These are phyloP conservation scores for Carposina sasakii DNA, from an alignment of 1,140 invertebrate species.

Conservation along the genomic window DNA sequence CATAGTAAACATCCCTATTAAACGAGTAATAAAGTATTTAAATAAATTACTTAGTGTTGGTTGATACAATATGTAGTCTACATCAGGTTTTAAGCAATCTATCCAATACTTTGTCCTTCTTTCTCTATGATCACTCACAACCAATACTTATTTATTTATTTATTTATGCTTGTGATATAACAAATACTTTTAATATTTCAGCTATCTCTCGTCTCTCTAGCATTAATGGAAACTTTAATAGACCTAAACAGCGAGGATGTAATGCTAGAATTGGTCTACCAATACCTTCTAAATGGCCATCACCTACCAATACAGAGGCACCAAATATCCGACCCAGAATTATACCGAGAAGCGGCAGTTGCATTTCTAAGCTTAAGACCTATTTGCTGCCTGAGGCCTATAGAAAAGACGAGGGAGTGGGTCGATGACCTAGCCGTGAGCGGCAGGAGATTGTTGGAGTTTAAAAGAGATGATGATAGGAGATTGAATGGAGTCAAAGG, in stretches of 20 bases:
- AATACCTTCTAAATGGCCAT: conserved; percentile 89
- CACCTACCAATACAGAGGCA: conserved; percentile 87
- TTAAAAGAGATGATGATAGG: conserved; percentile 36
- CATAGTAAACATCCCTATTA: too few relatives aligned
- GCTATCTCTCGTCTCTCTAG: conserved; percentile 92
- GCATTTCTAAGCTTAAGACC: conserved; percentile 87
- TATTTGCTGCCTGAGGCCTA: conserved; percentile 41
- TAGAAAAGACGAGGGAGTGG: conserved; percentile 49
- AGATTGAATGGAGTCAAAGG: conserved; percentile 49
- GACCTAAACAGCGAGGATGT: conserved; percentile 97
- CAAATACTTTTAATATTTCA: conserved; percentile 62
- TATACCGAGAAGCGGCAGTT: conserved; percentile 86
- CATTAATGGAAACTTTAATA: conserved; percentile 92
- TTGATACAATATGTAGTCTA: too few relatives aligned
- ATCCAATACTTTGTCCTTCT: too few relatives aligned
- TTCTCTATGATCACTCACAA: too few relatives aligned
- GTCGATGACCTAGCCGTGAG: conserved; percentile 46
- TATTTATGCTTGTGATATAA: conserved; percentile 17
- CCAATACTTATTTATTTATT: too few relatives aligned
- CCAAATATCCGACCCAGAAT: conserved; percentile 83
- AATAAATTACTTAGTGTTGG: too few relatives aligned
- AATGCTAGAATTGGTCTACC: conserved; percentile 93
- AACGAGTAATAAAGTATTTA: too few relatives aligned
- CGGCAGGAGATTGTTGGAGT: conserved; percentile 48
- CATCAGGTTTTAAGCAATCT: too few relatives aligned